Percentiles rank a stretch among this genome's conserved stretches.
Evolutionary conservation across 2,797 vertebrate species (phyloP).

Genomic region (Hoplostethus atlanticus): DNA sequence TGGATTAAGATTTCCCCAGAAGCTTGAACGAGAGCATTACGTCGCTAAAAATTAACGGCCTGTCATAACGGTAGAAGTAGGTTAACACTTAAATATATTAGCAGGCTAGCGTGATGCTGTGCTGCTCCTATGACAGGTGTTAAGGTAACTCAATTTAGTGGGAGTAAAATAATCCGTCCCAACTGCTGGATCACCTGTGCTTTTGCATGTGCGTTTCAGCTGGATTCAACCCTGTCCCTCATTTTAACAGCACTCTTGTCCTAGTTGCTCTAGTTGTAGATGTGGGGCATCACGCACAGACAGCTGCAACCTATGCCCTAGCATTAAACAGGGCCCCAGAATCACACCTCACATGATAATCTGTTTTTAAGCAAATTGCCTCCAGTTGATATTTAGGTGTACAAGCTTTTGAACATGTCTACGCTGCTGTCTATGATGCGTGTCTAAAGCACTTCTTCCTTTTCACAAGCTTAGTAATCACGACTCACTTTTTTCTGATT

Average conservation of each 20-base stretch:
- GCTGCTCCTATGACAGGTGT: background rate
- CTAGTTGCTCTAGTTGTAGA: background rate
- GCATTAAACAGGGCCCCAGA: constrained; percentile 6
- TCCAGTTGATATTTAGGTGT: background rate
- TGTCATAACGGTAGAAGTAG: constrained; percentile 23
- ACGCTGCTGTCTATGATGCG: background rate
- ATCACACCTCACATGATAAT: background rate
- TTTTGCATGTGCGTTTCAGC: background rate
- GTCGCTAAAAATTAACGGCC: constrained; percentile 56
- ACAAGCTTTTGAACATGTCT: constrained; percentile 1
- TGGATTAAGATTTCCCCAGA: constrained; percentile 52
- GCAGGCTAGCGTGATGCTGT: background rate
- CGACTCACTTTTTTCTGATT: constrained; percentile 37
- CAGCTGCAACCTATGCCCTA: constrained; percentile 21
- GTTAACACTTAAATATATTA: constrained; percentile 29
- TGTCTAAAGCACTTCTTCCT: constrained; percentile 11
- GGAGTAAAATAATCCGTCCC: background rate
- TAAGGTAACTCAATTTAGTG: background rate
- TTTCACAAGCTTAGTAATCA: constrained; percentile 18
- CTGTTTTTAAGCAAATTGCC: constrained; percentile 4
- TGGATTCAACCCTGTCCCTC: background rate
- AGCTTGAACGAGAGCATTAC: constrained; percentile 39
- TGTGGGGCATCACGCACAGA: background rate
- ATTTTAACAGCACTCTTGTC: constrained; percentile 1
- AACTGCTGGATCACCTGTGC: background rate